Conservation (phyloP, 2,888 invertebrate species). For the Caradrina clavipalpis region DNA sequence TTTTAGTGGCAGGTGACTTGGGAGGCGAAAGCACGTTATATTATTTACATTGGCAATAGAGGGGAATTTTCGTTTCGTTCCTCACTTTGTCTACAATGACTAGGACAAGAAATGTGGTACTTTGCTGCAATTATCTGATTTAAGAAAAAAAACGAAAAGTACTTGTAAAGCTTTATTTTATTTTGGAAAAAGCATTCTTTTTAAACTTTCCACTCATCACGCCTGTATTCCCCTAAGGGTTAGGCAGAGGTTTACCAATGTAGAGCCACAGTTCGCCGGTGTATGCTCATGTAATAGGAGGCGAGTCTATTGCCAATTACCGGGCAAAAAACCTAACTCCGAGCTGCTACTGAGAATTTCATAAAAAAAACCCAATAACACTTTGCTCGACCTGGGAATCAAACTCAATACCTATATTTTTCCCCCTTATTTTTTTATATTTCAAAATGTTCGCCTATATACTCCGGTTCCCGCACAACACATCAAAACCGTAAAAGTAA, state of each 20-base stretch:
- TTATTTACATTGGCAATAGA: constrained; percentile 63
- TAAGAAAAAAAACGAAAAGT: neutral
- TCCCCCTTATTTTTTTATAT: neutral
- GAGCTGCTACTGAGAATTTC: too few species aligned
- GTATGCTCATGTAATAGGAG: too few species aligned
- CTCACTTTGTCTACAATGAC: constrained; percentile 38
- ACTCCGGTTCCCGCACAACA: neutral
- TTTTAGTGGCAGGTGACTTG: constrained; percentile 67
- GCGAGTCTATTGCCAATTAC: too few species aligned
- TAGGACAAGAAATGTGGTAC: constrained; percentile 12
- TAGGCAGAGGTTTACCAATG: too few species aligned
- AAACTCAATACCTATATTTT: too few species aligned
- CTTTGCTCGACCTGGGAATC: too few species aligned
- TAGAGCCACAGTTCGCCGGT: too few species aligned
- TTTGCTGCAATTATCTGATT: neutral
- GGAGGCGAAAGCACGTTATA: constrained; percentile 50
- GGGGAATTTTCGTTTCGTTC: constrained; percentile 45
- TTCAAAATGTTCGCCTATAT: neutral
- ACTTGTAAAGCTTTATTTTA: too few species aligned
- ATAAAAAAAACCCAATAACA: too few species aligned
- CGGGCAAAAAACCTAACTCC: too few species aligned
- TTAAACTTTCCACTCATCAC: too few species aligned
- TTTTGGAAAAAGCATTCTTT: neutral
- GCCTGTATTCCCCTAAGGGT: too few species aligned
- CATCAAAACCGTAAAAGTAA: constrained; percentile 39